Conservation (phyloP, 1,140 invertebrate species). For the Heliconius hermathena region DNA sequence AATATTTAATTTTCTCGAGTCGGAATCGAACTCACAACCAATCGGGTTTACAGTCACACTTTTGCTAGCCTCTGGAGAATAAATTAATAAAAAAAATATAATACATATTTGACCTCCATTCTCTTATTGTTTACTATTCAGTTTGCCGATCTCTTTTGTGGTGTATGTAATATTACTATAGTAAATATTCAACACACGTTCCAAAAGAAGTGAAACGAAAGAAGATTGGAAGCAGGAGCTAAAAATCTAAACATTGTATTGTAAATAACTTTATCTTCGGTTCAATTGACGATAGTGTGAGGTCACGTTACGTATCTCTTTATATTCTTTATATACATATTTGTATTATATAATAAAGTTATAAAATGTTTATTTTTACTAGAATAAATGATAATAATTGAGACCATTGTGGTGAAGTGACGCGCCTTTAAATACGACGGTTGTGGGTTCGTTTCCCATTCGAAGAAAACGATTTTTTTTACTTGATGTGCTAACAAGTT, state of each 20-base stretch:
- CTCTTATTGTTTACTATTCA: not conserved
- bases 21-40: too few species aligned
- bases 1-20: too few species aligned
- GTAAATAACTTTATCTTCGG: constrained; percentile 1
- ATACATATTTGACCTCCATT: not conserved
- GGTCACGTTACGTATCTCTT: not conserved
- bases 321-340: not conserved
- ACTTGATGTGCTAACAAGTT: too few species aligned
- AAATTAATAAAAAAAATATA: too few species aligned
- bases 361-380: not conserved
- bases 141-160: not conserved
- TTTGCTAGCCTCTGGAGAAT: too few species aligned
- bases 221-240: not conserved
- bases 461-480: too few species aligned
- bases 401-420: not conserved
- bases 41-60: too few species aligned
- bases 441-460: not conserved
- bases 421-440: not conserved
- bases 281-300: not conserved
- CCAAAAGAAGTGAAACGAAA: constrained; percentile 4
- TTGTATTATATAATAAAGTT: not conserved
- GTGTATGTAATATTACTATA: constrained; percentile 2
- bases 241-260: constrained; percentile 4
- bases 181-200: not conserved
- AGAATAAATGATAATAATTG: too few species aligned